phyloP scores from a whole-genome alignment of 2,888 invertebrate species.

The Netelia inedita region DNA sequence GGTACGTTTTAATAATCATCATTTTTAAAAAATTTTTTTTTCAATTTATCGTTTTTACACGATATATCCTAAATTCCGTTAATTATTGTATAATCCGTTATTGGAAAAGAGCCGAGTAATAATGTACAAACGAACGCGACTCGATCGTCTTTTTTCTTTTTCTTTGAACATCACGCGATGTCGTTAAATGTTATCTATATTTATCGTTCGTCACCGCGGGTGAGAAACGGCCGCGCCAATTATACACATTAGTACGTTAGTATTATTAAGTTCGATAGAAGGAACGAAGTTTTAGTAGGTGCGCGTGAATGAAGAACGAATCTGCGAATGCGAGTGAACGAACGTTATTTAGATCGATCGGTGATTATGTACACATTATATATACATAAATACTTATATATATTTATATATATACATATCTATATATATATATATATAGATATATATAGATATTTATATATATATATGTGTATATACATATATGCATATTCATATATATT shows the following conservation, averaged over 20 bases:
- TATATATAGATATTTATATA: slow-evolving; percentile 53
- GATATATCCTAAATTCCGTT: neutral
- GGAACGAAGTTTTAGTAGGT: slow-evolving; percentile 53
- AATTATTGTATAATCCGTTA: too few species aligned
- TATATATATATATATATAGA: slow-evolving; percentile 4
- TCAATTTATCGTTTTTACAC: neutral
- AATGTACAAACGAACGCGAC: neutral
- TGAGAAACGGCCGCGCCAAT: slow-evolving; percentile 49
- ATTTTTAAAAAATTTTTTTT: neutral
- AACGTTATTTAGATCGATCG: slow-evolving; percentile 41
- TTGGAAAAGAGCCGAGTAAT: too few species aligned
- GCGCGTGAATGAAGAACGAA: slow-evolving; percentile 54
- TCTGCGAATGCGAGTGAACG: slow-evolving; percentile 55
- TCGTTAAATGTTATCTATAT: neutral
- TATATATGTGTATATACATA: slow-evolving; percentile 68
- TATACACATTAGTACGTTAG: slow-evolving; percentile 58
- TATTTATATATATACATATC: slow-evolving; percentile 12
- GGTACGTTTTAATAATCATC: too few species aligned
- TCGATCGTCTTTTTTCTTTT: neutral
- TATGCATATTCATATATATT: slow-evolving; percentile 64
- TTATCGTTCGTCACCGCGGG: slow-evolving; percentile 26
- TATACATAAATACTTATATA: slow-evolving; percentile 17
- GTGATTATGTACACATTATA: slow-evolving; percentile 25
- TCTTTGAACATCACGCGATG: neutral
- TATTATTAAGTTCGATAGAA: slow-evolving; percentile 68